Conservation (phyloP, 2,113 vertebrate genomes). For the Oceanites oceanicus region DNA sequence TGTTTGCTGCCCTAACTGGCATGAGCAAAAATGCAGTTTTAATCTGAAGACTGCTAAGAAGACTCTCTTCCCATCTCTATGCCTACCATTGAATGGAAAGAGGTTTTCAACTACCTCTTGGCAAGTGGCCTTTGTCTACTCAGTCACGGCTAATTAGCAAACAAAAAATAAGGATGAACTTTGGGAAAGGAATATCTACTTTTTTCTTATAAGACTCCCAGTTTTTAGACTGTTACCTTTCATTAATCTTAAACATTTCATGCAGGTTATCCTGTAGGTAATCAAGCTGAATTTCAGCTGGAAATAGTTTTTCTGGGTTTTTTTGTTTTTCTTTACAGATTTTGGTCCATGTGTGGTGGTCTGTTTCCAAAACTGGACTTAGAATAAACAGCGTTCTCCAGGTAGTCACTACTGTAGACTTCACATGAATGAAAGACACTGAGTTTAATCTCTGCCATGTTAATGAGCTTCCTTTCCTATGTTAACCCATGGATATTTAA, state of each 20-base stretch:
- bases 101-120: not conserved
- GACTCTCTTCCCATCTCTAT: not conserved
- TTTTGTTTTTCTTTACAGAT: not conserved
- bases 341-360: not conserved
- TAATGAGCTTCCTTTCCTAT: not conserved
- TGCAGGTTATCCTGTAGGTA: not conserved
- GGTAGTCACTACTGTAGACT: not conserved
- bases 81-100: not conserved
- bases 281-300: not conserved
- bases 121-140: not conserved
- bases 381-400: not conserved
- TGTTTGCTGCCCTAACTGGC: not conserved
- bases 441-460: not conserved
- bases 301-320: not conserved
- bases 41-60: not conserved
- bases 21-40: not conserved
- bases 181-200: not conserved
- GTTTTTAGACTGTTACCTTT: not conserved
- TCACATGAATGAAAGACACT: not conserved
- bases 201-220: not conserved
- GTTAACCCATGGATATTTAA: not conserved
- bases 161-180: not conserved
- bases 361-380: not conserved
- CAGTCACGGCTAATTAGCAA: not conserved
- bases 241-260: not conserved